Conservation (phyloP, 23 tunicate genomes). For the Aplidium turbinatum region DNA sequence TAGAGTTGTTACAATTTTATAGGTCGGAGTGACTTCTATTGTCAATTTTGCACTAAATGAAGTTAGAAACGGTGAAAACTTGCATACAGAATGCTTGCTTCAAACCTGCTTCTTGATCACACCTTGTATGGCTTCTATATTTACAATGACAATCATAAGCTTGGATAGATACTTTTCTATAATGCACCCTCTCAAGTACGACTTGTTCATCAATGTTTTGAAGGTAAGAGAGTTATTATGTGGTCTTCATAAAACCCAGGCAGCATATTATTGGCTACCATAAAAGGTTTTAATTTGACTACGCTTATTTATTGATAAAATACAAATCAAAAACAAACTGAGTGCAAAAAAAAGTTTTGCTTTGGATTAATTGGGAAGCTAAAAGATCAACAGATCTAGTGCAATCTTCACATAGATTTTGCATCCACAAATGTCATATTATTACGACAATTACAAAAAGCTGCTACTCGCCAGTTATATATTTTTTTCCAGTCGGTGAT, state of each 20-base stretch:
- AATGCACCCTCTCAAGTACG: slow-evolving; percentile 57
- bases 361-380: too few species aligned
- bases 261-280: too few species aligned
- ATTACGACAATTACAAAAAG: too few species aligned
- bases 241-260: too few species aligned
- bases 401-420: too few species aligned
- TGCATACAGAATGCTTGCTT: slow-evolving; percentile 11
- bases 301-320: too few species aligned
- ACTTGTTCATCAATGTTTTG: not conserved
- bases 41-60: slow-evolving; percentile 15
- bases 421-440: too few species aligned
- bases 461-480: too few species aligned
- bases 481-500: not conserved
- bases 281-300: too few species aligned
- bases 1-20: not conserved
- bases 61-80: not conserved
- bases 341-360: too few species aligned
- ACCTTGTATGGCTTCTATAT: slow-evolving; percentile 48
- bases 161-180: slow-evolving; percentile 65
- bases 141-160: slow-evolving; percentile 69
- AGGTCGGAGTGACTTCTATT: slow-evolving; percentile 55
- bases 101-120: slow-evolving; percentile 36
- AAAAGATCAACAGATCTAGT: too few species aligned
- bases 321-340: too few species aligned
- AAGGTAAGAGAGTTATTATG: not conserved